Evolutionary conservation across 2,113 vertebrate species (phyloP).

Genomic region (Poeciliopsis retropinna): DNA sequence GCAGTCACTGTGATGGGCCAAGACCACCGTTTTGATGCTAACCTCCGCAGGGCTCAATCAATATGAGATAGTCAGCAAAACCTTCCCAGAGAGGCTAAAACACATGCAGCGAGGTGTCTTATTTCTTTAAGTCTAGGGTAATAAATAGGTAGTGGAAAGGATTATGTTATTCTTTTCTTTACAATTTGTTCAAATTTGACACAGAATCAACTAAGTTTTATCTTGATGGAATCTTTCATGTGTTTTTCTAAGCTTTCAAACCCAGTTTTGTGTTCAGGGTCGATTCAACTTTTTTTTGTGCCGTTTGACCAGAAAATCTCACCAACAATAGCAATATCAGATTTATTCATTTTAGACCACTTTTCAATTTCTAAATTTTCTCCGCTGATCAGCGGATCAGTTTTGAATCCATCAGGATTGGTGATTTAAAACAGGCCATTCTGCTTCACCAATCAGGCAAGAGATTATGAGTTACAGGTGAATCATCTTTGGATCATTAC

Average conservation of each 20-base stretch:
- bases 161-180: neutral
- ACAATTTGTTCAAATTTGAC: neutral
- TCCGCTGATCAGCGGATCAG: neutral
- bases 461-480: too few relatives aligned
- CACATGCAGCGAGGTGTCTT: neutral
- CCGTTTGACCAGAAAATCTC: neutral
- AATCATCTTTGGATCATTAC: too few relatives aligned
- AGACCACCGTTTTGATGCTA: constrained; percentile 11
- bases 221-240: neutral
- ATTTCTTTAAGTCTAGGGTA: constrained; percentile 2
- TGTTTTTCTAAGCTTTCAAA: neutral
- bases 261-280: too few relatives aligned
- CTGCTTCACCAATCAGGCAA: too few relatives aligned
- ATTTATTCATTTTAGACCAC: neutral
- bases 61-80: constrained; percentile 11
- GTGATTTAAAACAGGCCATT: too few relatives aligned
- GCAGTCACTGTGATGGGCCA: constrained; percentile 1
- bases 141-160: neutral
- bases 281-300: neutral
- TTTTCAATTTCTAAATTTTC: neutral
- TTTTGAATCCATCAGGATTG: neutral
- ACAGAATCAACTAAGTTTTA: neutral
- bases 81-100: constrained; percentile 20
- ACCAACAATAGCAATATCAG: neutral
- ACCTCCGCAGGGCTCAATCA: neutral